A percentile compares a stretch with the other conserved stretches of the same genome.
phyloP scores from a whole-genome alignment of 2,113 vertebrate genomes.

The Archilochus colubris region DNA sequence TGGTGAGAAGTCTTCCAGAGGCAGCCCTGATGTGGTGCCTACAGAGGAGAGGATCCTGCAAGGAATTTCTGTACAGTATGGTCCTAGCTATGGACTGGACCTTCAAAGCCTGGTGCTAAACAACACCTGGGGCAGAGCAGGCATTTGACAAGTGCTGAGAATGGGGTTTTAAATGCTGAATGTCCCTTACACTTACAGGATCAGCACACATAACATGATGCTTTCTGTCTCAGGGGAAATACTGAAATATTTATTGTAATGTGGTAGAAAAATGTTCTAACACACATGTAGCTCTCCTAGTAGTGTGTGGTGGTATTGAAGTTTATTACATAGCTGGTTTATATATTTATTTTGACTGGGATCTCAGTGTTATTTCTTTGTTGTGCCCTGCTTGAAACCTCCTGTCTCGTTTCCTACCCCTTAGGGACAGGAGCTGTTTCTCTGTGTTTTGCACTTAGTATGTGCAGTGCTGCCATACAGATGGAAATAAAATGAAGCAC shows the following conservation, averaged over 20 bases:
- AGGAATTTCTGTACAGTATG: not conserved
- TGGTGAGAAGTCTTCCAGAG: not conserved
- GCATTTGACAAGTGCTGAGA: not conserved
- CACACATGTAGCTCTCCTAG: not conserved
- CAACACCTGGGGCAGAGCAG: not conserved
- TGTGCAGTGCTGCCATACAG: not conserved
- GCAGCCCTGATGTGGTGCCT: not conserved
- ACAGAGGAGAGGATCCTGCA: not conserved
- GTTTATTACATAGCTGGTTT: not conserved
- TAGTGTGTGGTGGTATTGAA: not conserved
- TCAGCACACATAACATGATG: not conserved
- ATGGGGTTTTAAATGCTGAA: not conserved
- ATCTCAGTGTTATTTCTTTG: not conserved
- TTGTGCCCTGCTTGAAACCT: not conserved
- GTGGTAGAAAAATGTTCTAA: not conserved
- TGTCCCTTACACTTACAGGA: not conserved
- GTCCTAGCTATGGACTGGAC: not conserved
- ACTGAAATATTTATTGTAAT: not conserved
- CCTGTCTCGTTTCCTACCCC: not conserved
- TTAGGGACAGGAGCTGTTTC: not conserved
- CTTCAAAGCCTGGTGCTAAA: not conserved
- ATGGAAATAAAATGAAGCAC: rapidly evolving
- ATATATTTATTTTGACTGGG: not conserved
- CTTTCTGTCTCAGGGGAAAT: not conserved
- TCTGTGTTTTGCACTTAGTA: not conserved